These are phyloP conservation scores for Pelobates cultripes DNA, from an alignment of 2,797 vertebrate species.

Conservation along the genomic window DNA sequence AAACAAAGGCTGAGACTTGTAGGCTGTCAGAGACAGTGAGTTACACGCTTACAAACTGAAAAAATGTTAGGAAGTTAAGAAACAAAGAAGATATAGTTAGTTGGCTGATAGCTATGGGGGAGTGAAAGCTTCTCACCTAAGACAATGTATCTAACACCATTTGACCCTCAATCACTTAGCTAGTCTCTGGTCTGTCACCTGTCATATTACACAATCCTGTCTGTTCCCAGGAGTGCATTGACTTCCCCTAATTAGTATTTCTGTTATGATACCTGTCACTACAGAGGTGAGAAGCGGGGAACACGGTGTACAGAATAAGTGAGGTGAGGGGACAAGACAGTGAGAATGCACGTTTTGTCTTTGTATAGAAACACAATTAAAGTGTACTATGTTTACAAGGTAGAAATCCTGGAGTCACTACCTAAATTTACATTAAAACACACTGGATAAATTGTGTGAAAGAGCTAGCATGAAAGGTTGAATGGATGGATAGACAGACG, in stretches of 20 bases:
- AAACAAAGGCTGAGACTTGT: neutral
- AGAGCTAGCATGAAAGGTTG: no score
- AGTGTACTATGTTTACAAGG: neutral
- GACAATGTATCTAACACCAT: slow-evolving; percentile 7
- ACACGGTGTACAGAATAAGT: neutral
- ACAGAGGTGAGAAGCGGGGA: slow-evolving; percentile 3
- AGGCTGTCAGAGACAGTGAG: neutral
- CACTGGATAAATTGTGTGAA: no score
- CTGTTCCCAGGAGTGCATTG: neutral
- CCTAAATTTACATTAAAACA: neutral
- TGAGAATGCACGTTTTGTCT: neutral
- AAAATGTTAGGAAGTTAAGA: neutral
- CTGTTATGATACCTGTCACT: slow-evolving; percentile 10
- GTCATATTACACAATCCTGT: slow-evolving; percentile 3
- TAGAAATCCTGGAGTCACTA: neutral
- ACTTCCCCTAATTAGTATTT: slow-evolving; percentile 31
- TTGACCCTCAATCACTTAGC: slow-evolving; percentile 8
- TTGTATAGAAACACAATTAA: neutral
- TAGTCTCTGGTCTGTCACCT: slow-evolving; percentile 5
- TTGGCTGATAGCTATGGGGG: neutral
- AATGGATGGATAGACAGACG: no score
- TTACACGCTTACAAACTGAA: neutral
- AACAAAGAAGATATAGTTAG: neutral
- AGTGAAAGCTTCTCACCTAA: neutral
- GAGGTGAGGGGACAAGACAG: neutral